Evolutionary conservation across 2,888 invertebrate species (phyloP).

Genomic region (Drosophila mimica): DNA sequence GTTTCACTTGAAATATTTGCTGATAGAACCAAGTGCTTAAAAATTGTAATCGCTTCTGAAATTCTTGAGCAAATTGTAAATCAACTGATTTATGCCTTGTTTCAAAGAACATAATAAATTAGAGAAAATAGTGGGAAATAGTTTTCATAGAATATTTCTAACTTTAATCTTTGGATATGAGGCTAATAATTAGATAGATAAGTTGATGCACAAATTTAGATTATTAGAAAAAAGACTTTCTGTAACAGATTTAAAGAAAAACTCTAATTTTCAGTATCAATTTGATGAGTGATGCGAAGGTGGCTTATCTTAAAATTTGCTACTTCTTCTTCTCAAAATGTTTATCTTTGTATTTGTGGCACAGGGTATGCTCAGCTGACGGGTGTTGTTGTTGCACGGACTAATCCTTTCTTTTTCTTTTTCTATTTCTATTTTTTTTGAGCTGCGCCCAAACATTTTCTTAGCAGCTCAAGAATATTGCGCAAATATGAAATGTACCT

Average conservation of each 20-base stretch:
- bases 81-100: constrained; percentile 19
- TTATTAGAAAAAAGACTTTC: not conserved
- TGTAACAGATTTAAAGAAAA: not conserved
- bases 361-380: constrained; percentile 9
- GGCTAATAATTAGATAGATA: too few relatives aligned
- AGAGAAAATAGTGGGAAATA: not conserved
- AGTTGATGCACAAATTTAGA: not conserved
- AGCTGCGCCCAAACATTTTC: constrained; percentile 72
- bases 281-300: not conserved
- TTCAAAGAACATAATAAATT: not conserved
- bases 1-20: constrained; percentile 35
- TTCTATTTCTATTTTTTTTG: constrained; percentile 11
- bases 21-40: constrained; percentile 12
- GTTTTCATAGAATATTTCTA: not conserved
- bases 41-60: not conserved
- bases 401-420: constrained; percentile 63
- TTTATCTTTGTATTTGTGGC: constrained; percentile 52
- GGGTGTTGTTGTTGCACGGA: constrained; percentile 17
- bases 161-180: not conserved
- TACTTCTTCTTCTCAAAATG: constrained; percentile 29
- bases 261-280: not conserved
- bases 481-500: constrained; percentile 63
- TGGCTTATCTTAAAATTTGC: not conserved
- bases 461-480: constrained; percentile 73
- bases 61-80: constrained; percentile 3